Evolutionary conservation across 2,113 vertebrate species (phyloP).

Genomic region (Pantherophis guttatus): DNA sequence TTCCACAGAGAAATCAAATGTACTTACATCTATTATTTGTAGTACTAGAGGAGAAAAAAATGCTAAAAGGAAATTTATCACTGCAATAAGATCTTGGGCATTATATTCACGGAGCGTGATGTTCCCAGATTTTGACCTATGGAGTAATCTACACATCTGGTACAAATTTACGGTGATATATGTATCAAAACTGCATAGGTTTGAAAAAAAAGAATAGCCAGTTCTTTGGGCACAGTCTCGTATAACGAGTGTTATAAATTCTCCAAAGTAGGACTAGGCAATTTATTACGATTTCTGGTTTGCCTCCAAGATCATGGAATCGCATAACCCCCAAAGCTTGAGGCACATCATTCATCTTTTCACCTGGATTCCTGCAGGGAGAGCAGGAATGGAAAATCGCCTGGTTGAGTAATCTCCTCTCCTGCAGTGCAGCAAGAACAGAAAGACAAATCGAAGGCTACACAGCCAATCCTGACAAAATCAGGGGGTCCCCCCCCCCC

Average conservation of each 20-base stretch:
- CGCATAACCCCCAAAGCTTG: not conserved
- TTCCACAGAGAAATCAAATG: not conserved
- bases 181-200: conserved; percentile 5
- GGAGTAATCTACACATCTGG: conserved; percentile 5
- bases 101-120: not conserved
- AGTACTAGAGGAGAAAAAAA: not conserved
- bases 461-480: not conserved
- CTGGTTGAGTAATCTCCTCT: not conserved
- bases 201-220: conserved; percentile 23
- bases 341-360: not conserved
- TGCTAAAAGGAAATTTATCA: not conserved
- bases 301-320: not conserved
- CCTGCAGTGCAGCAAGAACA: not conserved
- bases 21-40: not conserved
- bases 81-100: not conserved
- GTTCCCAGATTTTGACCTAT: conserved; percentile 5
- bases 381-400: not conserved
- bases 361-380: not conserved
- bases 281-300: conserved; percentile 6
- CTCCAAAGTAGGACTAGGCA: not conserved
- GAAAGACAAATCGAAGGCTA: not conserved
- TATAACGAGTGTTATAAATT: conserved; percentile 4
- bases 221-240: not conserved
- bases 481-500: not conserved
- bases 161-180: not conserved